A percentile compares a stretch with the other conserved stretches of the same genome.
Evolutionary conservation across 1,140 invertebrate species (phyloP).

Genomic region (Dreissena polymorpha): DNA sequence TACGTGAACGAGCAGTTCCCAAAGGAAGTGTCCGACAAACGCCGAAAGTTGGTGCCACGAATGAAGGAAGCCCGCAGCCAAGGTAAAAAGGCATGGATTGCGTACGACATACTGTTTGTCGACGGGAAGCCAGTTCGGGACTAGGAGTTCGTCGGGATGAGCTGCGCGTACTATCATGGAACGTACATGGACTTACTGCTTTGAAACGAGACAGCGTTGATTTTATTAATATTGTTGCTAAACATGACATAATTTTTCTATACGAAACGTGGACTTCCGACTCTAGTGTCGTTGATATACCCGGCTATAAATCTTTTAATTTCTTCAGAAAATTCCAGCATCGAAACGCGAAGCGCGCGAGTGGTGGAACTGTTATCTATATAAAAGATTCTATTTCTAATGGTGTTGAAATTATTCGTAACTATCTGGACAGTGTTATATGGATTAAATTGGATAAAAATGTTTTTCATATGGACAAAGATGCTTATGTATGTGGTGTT

Average conservation of each 20-base stretch:
- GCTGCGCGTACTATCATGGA: constrained; percentile 22
- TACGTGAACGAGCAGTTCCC: too few relatives aligned
- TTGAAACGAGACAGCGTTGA: not conserved
- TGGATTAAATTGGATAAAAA: constrained; percentile 17
- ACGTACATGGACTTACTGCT: constrained; percentile 27
- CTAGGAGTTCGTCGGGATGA: constrained; percentile 20
- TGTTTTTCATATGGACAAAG: constrained; percentile 16
- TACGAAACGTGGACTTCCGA: constrained; percentile 28
- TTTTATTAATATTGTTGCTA: constrained; percentile 18
- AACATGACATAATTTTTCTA: constrained; percentile 29
- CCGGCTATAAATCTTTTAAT: constrained; percentile 17
- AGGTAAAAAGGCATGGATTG: constrained; percentile 27
- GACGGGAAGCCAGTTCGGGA: constrained; percentile 10
- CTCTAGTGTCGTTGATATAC: constrained; percentile 1
- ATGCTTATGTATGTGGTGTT: constrained; percentile 29
- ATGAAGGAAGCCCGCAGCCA: too few relatives aligned
- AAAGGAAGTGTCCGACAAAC: too few relatives aligned
- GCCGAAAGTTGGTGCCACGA: too few relatives aligned
- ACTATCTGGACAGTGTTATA: constrained; percentile 14
- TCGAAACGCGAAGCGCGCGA: not conserved
- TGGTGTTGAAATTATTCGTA: constrained; percentile 30
- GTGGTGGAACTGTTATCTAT: constrained; percentile 19
- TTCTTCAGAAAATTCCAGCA: constrained; percentile 32
- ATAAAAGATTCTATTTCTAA: not conserved
- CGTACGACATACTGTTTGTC: constrained; percentile 25